Base-by-base conservation (phyloP, 2,888 invertebrate species). In the Drosophila sordidapex region DNA sequence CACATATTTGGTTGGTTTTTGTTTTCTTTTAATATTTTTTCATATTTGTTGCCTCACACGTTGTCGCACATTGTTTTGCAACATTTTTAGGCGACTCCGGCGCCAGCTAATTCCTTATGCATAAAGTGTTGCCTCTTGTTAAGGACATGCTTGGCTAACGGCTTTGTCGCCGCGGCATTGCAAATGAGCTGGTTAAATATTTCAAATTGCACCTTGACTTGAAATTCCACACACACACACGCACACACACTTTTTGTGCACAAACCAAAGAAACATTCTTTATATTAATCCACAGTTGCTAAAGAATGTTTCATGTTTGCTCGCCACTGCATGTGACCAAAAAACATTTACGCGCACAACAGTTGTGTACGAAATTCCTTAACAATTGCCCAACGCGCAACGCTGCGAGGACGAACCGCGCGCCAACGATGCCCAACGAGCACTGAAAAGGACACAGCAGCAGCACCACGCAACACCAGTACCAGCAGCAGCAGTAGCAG, bases 241-340 rank as follows among this genome's bases (percentile, higher is more conserved):
- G 2, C 36, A 36, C 15, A 33, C 48, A 52, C 69, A 56, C 51
- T 53, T 27, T 57, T 52, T 60, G 48, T 46, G 18, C 38, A 59
- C 35, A 60, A 48, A 52, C 31, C 56, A 53, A 56, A 61, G 79
- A 75, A 75, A 72, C 84, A 86, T 82, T 81, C 84, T 84, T 86
- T 77, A 82, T 74, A 74, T 67, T 87, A 87, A 88, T 87, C 89
- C 88, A 86, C 79, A 81, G 79, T 79, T 75, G 82, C 52, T 70
- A 89, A 89, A 81, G 81, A 87, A 89, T 87, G 86, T 70, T 76
- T 54, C 70, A 18, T 46, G 46, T 52, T 70, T 68, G 73, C 53
- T 51, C 66, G 66, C 49, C 52, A 35, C 6, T 38, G 27, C 69
- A 56, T 58, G 69, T 49, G 46, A 48, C 72, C 70, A 81, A 79